phyloP scores from a whole-genome alignment of 2,888 invertebrate species.

The Rhorus exstirpatorius region DNA sequence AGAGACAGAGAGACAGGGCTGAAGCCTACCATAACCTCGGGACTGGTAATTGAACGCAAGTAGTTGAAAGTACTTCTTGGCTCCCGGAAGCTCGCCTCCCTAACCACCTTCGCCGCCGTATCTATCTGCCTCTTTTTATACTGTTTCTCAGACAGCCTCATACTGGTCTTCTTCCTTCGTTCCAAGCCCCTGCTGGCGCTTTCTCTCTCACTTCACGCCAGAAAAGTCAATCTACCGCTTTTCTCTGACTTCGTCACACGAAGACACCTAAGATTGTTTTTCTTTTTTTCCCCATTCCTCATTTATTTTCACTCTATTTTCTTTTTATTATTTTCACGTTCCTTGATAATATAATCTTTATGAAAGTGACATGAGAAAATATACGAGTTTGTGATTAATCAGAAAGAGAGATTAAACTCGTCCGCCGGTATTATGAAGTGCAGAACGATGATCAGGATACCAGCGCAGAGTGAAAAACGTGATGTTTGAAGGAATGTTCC shows the following conservation, averaged over 20 bases:
- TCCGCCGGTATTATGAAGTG: constrained; percentile 54
- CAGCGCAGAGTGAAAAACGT: too few species aligned
- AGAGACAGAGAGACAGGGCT: constrained; percentile 65
- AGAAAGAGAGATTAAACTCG: constrained; percentile 63
- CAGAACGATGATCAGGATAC: not conserved
- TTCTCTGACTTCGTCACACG: constrained; percentile 39
- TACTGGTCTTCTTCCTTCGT: constrained; percentile 35
- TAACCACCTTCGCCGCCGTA: constrained; percentile 54
- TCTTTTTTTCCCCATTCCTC: constrained; percentile 23
- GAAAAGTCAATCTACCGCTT: constrained; percentile 47
- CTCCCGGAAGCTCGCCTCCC: constrained; percentile 66
- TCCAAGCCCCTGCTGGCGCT: constrained; percentile 9
- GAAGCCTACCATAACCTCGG: constrained; percentile 81
- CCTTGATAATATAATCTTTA: constrained; percentile 35
- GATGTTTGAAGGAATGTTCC: not conserved
- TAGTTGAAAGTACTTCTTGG: constrained; percentile 81
- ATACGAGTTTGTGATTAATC: constrained; percentile 70
- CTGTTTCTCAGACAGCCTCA: constrained; percentile 32
- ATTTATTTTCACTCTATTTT: constrained; percentile 21
- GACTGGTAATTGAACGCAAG: constrained; percentile 83
- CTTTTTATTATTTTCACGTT: constrained; percentile 10
- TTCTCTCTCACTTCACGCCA: constrained; percentile 56
- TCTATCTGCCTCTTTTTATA: constrained; percentile 59
- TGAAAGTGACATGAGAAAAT: constrained; percentile 55
- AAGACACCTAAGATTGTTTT: constrained; percentile 27